Evolutionary conservation across 2,888 invertebrate genomes (phyloP).

Genomic region (Caenorhabditis sp.): DNA sequence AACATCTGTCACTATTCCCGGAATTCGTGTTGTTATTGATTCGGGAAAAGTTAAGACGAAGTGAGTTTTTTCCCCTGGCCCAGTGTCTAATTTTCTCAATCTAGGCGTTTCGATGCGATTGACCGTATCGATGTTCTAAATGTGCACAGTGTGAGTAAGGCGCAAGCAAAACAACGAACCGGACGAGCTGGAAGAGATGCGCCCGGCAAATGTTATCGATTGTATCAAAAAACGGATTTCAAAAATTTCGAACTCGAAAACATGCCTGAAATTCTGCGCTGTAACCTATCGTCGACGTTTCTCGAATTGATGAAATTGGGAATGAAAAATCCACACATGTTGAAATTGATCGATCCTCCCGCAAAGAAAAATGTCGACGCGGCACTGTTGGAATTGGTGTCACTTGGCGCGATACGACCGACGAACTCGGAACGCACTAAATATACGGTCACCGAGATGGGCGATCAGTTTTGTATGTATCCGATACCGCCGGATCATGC

Average conservation of each 20-base stretch:
- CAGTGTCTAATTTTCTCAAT: constrained; percentile 4
- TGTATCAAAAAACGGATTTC: constrained; percentile 75
- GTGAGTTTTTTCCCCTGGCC: constrained; percentile 32
- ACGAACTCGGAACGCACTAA: constrained; percentile 15
- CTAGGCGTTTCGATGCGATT: constrained; percentile 57
- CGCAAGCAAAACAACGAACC: constrained; percentile 88
- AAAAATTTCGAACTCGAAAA: constrained; percentile 79
- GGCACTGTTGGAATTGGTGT: constrained; percentile 45
- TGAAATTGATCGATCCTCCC: constrained; percentile 91
- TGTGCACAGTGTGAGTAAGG: constrained; percentile 83
- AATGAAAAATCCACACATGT: constrained; percentile 80
- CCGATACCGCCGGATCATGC: constrained; percentile 50
- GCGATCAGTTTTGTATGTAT: constrained; percentile 38
- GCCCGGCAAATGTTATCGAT: constrained; percentile 64
- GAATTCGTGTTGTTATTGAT: constrained; percentile 80
- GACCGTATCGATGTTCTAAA: constrained; percentile 79
- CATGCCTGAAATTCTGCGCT: constrained; percentile 84
- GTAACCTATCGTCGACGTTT: constrained; percentile 71
- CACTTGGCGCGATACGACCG: constrained; percentile 42
- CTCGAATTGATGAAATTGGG: constrained; percentile 86
- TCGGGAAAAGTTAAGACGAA: constrained; percentile 69
- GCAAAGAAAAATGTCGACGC: constrained; percentile 76
- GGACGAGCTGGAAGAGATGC: constrained; percentile 85
- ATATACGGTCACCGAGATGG: constrained; percentile 39
- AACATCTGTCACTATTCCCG: constrained; percentile 94